Evolutionary conservation across 2,113 vertebrate species (phyloP).

Genomic region (Todiramphus chloris): DNA sequence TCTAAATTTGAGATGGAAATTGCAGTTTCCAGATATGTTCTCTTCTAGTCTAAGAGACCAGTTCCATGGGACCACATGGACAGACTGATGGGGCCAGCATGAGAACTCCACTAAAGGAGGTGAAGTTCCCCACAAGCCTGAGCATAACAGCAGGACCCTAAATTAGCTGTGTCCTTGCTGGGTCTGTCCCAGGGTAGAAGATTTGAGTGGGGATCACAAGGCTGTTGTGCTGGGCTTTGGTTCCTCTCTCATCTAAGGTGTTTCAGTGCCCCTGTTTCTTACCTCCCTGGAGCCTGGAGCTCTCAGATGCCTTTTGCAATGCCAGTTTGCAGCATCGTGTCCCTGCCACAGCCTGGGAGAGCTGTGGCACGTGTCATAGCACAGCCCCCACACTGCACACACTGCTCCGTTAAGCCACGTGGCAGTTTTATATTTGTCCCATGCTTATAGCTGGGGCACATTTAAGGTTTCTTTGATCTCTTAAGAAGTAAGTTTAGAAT

Average conservation of each 20-base stretch:
- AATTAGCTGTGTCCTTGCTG: background rate
- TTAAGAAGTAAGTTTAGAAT: background rate
- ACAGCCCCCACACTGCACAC: background rate
- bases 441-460: background rate
- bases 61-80: background rate
- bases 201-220: background rate
- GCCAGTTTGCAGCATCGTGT: background rate
- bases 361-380: background rate
- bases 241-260: background rate
- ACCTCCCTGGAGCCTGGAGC: background rate
- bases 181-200: background rate
- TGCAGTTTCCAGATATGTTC: background rate
- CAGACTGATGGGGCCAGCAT: background rate
- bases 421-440: background rate
- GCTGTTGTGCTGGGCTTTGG: background rate
- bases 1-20: background rate
- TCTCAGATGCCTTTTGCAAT: background rate
- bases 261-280: background rate
- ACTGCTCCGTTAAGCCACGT: background rate
- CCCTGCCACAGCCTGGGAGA: background rate
- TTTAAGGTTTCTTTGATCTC: background rate
- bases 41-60: background rate
- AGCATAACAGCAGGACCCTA: background rate
- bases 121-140: background rate
- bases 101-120: background rate